Evolutionary conservation across 1,140 invertebrate species (phyloP).

Genomic region (Leptestheria dahalacensis): DNA sequence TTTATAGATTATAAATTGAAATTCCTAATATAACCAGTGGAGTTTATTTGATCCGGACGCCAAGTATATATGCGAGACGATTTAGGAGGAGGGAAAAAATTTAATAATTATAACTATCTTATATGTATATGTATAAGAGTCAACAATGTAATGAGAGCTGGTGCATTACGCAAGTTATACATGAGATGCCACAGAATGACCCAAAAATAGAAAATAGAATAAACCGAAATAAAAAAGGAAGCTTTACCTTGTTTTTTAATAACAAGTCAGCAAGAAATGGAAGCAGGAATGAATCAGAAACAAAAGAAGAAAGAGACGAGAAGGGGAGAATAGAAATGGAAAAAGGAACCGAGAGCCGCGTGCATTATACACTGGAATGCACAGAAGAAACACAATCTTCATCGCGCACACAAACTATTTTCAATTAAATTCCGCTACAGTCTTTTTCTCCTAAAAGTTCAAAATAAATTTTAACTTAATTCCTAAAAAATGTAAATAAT

Average conservation of each 20-base stretch:
- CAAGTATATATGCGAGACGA: too few species aligned
- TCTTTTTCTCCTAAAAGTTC: neutral
- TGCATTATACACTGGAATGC: neutral
- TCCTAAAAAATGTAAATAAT: too few species aligned
- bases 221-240: neutral
- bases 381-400: too few species aligned
- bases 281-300: neutral
- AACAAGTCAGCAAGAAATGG: neutral
- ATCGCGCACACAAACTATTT: neutral
- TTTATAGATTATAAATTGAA: too few species aligned
- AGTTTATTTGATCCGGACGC: too few species aligned
- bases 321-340: neutral
- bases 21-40: too few species aligned
- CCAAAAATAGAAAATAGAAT: neutral
- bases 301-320: neutral
- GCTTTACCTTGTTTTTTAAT: neutral
- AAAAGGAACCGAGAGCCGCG: neutral
- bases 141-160: too few species aligned
- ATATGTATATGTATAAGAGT: too few species aligned
- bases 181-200: neutral
- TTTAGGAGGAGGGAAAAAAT: too few species aligned
- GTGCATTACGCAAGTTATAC: too few species aligned
- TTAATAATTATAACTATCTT: too few species aligned
- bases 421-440: neutral
- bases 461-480: too few species aligned